A percentile compares a stretch with the other conserved stretches of the same genome.
phyloP scores from a whole-genome alignment of 2,113 vertebrate species.

The Cygnus buccinator region DNA sequence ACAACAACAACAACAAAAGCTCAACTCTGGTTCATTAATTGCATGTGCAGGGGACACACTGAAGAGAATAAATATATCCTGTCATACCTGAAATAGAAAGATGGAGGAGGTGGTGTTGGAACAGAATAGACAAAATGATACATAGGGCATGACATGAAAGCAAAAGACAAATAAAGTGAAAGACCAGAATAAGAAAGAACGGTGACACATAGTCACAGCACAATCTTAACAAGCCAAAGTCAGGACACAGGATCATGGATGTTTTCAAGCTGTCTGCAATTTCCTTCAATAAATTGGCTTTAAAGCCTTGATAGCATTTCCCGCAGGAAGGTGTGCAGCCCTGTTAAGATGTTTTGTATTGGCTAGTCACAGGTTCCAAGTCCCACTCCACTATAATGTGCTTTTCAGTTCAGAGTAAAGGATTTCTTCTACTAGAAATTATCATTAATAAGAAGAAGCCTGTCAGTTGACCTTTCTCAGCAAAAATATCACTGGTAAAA shows the following conservation, averaged over 20 bases:
- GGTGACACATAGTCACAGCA: not conserved
- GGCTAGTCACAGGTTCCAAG: not conserved
- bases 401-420: not conserved
- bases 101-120: not conserved
- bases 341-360: not conserved
- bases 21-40: not conserved
- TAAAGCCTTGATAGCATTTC: constrained; percentile 28
- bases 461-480: constrained; percentile 30
- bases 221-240: constrained; percentile 6
- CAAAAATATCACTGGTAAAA: not conserved
- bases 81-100: not conserved
- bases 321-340: not conserved
- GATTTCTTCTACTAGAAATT: constrained; percentile 4
- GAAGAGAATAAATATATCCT: constrained; percentile 22
- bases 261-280: constrained; percentile 48
- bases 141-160: not conserved
- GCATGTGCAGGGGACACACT: not conserved
- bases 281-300: constrained; percentile 31
- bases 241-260: constrained; percentile 33
- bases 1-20: fast-evolving
- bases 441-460: not conserved
- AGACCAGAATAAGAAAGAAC: constrained; percentile 4
- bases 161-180: constrained; percentile 3
- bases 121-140: not conserved
- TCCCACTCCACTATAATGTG: not conserved